Conservation (phyloP, 2,113 vertebrate genomes). For the Aphyosemion australe region DNA sequence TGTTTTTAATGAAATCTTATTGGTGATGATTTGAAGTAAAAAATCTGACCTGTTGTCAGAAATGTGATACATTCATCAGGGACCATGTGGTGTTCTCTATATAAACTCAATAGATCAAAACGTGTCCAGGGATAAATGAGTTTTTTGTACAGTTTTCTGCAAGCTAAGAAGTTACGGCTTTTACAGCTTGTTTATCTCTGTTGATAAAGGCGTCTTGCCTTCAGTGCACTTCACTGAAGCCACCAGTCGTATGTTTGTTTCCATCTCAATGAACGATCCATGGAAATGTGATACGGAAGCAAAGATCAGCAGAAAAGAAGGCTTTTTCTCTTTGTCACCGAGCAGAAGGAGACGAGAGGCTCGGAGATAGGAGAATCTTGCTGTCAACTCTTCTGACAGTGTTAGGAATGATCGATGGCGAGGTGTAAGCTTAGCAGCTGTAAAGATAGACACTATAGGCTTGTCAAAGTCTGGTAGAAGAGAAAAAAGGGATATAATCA, state of each 20-base stretch:
- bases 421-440: slow-evolving; percentile 48
- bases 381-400: slow-evolving; percentile 58
- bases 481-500: slow-evolving; percentile 41
- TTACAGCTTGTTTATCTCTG: slow-evolving; percentile 1
- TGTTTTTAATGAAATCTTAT: too few species aligned
- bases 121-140: too few species aligned
- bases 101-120: too few species aligned
- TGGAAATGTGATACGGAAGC: slow-evolving; percentile 13
- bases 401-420: slow-evolving; percentile 57
- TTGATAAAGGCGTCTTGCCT: not conserved
- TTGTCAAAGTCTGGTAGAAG: not conserved
- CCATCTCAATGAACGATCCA: slow-evolving; percentile 4
- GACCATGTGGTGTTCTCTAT: too few species aligned
- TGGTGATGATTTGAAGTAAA: too few species aligned
- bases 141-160: not conserved
- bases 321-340: slow-evolving; percentile 30
- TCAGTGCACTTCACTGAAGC: slow-evolving; percentile 7
- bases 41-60: too few species aligned
- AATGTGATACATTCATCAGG: too few species aligned
- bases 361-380: slow-evolving; percentile 33
- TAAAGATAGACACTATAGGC: slow-evolving; percentile 42
- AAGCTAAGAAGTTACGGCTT: not conserved
- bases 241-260: not conserved
- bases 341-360: not conserved
- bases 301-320: slow-evolving; percentile 44